Conservation (phyloP, 2,797 vertebrate genomes). For the Cynodonichthys magdalenae region DNA sequence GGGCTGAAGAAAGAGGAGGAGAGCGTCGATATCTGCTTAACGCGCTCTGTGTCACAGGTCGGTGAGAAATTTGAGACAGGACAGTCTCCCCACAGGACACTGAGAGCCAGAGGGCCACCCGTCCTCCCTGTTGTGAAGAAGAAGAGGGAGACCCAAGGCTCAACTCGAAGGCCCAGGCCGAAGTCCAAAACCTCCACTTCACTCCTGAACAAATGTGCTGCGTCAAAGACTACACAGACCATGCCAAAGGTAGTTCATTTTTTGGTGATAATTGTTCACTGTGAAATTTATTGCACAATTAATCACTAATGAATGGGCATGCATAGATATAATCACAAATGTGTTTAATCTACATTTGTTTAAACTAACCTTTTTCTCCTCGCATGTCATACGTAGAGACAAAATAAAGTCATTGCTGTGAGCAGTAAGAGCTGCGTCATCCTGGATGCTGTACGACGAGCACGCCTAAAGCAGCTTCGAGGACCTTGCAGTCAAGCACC, state of each 20-base stretch:
- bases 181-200: conserved; percentile 30
- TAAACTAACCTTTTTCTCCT: neutral
- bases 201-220: conserved; percentile 40
- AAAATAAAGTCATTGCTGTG: conserved; percentile 51
- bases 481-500: conserved; percentile 73
- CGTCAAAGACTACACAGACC: conserved; percentile 38
- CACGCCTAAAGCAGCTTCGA: conserved; percentile 75
- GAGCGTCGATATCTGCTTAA: conserved; percentile 82
- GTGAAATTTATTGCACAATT: too few relatives aligned
- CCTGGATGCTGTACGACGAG: conserved; percentile 70
- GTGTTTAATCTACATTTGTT: neutral
- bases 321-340: too few relatives aligned
- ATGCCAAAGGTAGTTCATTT: conserved; percentile 62
- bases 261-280: neutral
- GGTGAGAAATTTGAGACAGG: conserved; percentile 43
- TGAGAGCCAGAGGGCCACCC: conserved; percentile 58
- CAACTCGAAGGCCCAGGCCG: conserved; percentile 25
- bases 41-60: conserved; percentile 73
- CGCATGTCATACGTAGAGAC: conserved; percentile 51
- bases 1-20: conserved; percentile 83
- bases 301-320: too few relatives aligned
- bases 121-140: conserved; percentile 61
- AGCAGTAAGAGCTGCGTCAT: conserved; percentile 60
- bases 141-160: conserved; percentile 55
- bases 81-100: conserved; percentile 48